Base-by-base conservation (phyloP, 1,140 invertebrate species). In the Drosophila tropicalis region DNA sequence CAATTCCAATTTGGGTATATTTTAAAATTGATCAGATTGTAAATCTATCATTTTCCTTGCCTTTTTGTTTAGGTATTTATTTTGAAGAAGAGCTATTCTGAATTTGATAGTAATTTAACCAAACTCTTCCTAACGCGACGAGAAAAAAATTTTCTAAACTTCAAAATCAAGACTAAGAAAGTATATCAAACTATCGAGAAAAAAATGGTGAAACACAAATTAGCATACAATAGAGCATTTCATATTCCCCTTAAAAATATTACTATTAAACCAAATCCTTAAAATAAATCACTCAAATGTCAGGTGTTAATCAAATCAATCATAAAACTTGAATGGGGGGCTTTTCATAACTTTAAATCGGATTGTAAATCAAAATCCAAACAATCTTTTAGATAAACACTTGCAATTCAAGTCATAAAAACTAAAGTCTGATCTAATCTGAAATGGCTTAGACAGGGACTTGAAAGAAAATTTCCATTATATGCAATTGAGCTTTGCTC, bases 291-390 rank as follows among this genome's bases (percentile, higher is more conserved):
- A 62, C 12, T 58, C 65, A 7, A 41, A 7, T 5, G 36, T 63
- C 54, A 12, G 55, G n/a, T n/a, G 36, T 76, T 70, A 76, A 76
- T 70, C 73, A 61, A 55, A 56, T 54, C 62, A 62, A 51, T 51
- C 19, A 51, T n/a, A 12, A 51, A 51, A 51, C 19, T 51, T 10
- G 7, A 9, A 22, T 9, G 44, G 44, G 44, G 7, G 44, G 44
- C 17, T 19, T 15, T 17, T 39, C 10, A 39, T 57, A 60, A 76
- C 73, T 70, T n/a, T 9, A 58, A 32, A 63, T 17, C 5, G n/a
- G 72, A 63, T 76, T 76, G 36, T 64, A 70, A 70, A 76, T 76
- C 73, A 76, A 75, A 36, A 57, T 17, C 36, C 12, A 6, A 58
- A 58, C n/a, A 39, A 7, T n/a, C 9, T 58, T 58, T 19, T 17